These are phyloP conservation scores for Corythornis leucogaster DNA, from an alignment of 2,797 vertebrate genomes.

Conservation along the genomic window DNA sequence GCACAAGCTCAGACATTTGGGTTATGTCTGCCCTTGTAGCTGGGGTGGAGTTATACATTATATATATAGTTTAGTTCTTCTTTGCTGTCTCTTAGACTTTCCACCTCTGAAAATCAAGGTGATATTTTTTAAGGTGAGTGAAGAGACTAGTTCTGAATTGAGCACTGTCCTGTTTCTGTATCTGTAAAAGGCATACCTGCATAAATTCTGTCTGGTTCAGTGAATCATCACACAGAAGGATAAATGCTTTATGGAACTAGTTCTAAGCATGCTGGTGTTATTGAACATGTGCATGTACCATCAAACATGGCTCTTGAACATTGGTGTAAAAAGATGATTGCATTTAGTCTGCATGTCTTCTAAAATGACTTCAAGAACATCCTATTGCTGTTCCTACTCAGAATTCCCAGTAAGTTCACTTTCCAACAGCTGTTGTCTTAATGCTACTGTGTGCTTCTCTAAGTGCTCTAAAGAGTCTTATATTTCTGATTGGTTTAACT, in stretches of 20 bases:
- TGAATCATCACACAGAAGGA: neutral
- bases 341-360: neutral
- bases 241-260: neutral
- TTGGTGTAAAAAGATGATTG: neutral
- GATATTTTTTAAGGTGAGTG: neutral
- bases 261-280: neutral
- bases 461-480: neutral
- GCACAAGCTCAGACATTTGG: neutral
- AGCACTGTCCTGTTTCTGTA: neutral
- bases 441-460: neutral
- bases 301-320: neutral
- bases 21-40: neutral
- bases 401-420: neutral
- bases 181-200: neutral
- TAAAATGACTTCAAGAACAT: neutral
- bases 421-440: neutral
- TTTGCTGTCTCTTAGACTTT: neutral
- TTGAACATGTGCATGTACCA: neutral
- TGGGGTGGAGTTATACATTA: neutral
- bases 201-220: neutral
- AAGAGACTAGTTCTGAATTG: neutral
- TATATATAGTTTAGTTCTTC: neutral
- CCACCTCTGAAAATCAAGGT: neutral
- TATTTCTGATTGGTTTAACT: neutral
- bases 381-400: neutral